phyloP scores from a whole-genome alignment of 1,140 invertebrate species.

The Trypoxylus dichotomus region DNA sequence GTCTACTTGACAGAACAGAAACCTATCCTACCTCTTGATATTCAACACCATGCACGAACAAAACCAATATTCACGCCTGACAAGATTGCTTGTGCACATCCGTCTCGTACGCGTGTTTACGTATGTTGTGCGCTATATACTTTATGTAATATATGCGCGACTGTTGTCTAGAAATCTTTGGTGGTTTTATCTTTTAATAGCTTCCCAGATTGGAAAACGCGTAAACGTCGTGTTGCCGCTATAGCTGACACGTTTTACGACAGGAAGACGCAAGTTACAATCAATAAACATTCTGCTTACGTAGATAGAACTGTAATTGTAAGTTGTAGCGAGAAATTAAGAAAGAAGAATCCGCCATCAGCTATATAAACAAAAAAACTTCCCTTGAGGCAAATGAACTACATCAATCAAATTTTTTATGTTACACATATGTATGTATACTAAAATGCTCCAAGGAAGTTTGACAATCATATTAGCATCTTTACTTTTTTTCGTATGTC shows the following conservation, averaged over 20 bases:
- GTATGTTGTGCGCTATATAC: background rate
- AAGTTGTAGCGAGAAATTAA: too few species aligned
- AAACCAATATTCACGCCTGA: constrained; percentile 14
- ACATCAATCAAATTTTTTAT: too few species aligned
- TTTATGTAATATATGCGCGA: constrained; percentile 17
- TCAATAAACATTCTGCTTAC: background rate
- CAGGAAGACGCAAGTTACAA: background rate
- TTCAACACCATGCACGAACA: background rate
- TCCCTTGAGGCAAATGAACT: too few species aligned
- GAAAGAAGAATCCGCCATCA: too few species aligned
- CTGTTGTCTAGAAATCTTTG: background rate
- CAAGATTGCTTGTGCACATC: background rate
- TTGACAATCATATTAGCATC: too few species aligned
- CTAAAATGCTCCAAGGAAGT: too few species aligned
- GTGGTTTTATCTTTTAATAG: background rate
- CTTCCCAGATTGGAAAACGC: background rate
- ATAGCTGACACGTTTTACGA: background rate
- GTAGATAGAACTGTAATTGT: too few species aligned
- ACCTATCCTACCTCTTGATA: background rate
- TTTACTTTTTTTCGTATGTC: too few species aligned
- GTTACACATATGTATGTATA: too few species aligned
- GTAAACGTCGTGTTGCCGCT: background rate
- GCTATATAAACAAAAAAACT: too few species aligned
- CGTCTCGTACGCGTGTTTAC: background rate
- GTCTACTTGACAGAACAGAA: too few species aligned